Evolutionary conservation across 2,888 invertebrate species (phyloP).

Genomic region (Drosophila nigricruria): DNA sequence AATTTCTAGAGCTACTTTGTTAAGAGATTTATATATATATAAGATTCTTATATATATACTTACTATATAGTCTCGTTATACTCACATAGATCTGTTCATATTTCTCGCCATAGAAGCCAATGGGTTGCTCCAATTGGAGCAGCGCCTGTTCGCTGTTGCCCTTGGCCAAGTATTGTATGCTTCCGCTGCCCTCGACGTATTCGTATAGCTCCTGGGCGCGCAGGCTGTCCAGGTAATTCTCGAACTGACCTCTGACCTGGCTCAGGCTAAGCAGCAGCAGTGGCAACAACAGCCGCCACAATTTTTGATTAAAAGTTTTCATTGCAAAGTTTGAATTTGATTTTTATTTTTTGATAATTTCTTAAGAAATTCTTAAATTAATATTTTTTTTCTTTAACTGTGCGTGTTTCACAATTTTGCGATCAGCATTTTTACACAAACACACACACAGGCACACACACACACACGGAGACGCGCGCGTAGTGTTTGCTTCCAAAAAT

Average conservation of each 20-base stretch:
- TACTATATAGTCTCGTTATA: conserved; percentile 75
- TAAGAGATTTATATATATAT: not conserved
- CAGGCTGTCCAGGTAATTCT: conserved; percentile 79
- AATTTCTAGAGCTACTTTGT: conserved; percentile 41
- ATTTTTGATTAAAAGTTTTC: conserved; percentile 59
- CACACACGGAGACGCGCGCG: conserved; percentile 27
- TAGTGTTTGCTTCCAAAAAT: conserved; percentile 76
- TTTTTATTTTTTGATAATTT: not conserved
- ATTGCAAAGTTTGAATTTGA: conserved; percentile 35
- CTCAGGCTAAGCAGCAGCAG: conserved; percentile 43
- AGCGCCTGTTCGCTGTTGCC: conserved; percentile 83
- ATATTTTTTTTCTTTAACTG: conserved; percentile 7
- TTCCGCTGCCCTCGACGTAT: conserved; percentile 61
- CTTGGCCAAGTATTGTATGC: conserved; percentile 71
- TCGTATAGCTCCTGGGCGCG: conserved; percentile 80
- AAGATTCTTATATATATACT: not conserved
- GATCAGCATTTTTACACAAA: conserved; percentile 63
- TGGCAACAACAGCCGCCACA: conserved; percentile 60
- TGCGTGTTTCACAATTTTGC: conserved; percentile 61
- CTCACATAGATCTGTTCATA: conserved; percentile 94
- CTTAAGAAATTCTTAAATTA: conserved; percentile 16
- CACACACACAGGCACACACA: conserved; percentile 24
- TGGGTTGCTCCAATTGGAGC: conserved; percentile 86
- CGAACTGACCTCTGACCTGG: conserved; percentile 69
- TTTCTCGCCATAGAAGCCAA: conserved; percentile 91